These are phyloP conservation scores for Spodoptera littoralis DNA, from an alignment of 2,888 invertebrate species.

Conservation along the genomic window DNA sequence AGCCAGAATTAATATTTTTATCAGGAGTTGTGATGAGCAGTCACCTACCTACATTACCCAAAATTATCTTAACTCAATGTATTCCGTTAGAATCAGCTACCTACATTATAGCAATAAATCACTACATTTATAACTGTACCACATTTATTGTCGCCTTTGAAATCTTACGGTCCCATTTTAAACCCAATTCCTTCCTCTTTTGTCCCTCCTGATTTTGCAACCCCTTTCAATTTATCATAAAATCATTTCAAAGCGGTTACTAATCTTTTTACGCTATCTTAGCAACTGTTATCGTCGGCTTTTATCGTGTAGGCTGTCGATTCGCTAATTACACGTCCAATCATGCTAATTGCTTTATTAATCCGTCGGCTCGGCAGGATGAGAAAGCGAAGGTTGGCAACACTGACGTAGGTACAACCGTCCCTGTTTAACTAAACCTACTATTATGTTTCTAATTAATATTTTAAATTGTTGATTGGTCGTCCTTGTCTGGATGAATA, in stretches of 20 bases:
- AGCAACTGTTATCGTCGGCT: conserved; percentile 1
- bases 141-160: too few species aligned
- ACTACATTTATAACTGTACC: too few species aligned
- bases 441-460: conserved; percentile 14
- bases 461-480: conserved; percentile 2
- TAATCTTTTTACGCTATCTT: not conserved
- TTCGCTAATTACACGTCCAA: conserved; percentile 27
- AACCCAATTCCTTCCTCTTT: too few species aligned
- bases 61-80: too few species aligned
- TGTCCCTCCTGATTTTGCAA: too few species aligned
- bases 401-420: not conserved
- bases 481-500: not conserved
- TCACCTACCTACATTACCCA: too few species aligned
- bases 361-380: conserved; percentile 50
- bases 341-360: conserved; percentile 55
- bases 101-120: too few species aligned
- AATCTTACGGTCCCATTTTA: too few species aligned
- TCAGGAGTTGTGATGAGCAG: too few species aligned
- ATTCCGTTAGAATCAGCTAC: too few species aligned
- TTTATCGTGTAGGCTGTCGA: conserved; percentile 2
- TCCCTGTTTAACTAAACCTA: conserved; percentile 13
- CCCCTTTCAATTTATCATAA: not conserved
- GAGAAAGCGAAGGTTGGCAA: conserved; percentile 60
- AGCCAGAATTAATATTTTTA: too few species aligned
- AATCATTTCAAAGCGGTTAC: not conserved